Percentiles rank a stretch among this genome's conserved stretches.
Conservation (phyloP, 2,888 invertebrate species). For the Eilema depressum region DNA sequence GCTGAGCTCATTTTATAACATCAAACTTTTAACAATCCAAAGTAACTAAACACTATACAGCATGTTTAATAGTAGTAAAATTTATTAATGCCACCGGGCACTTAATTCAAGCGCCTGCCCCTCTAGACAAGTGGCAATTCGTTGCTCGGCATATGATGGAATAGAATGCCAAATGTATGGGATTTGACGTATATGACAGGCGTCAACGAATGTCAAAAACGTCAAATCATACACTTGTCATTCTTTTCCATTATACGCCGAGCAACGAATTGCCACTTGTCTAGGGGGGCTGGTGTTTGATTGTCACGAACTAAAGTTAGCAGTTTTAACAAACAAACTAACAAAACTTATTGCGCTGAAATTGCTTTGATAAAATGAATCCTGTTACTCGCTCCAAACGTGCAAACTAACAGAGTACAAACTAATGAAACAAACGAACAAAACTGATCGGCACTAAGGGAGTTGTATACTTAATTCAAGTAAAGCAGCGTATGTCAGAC, state of each 20-base stretch:
- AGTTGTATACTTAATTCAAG: constrained; percentile 37
- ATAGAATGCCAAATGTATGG: too few species aligned
- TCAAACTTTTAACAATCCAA: background rate
- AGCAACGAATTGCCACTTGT: too few species aligned
- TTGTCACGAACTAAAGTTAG: background rate
- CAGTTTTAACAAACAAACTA: background rate
- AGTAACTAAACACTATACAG: background rate
- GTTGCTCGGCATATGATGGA: too few species aligned
- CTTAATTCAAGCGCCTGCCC: background rate
- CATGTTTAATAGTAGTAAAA: background rate
- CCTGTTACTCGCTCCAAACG: background rate
- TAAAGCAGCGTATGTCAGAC: constrained; percentile 52
- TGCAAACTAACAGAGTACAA: constrained; percentile 26
- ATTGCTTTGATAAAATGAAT: constrained; percentile 7
- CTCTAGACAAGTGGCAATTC: too few species aligned
- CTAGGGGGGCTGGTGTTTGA: too few species aligned
- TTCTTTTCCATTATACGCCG: too few species aligned
- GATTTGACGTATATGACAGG: too few species aligned
- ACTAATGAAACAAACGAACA: constrained; percentile 54
- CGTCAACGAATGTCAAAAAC: too few species aligned
- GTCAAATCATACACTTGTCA: too few species aligned
- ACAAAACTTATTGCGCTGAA: background rate
- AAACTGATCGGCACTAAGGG: constrained; percentile 49
- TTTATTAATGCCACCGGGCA: too few species aligned
- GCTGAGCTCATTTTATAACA: background rate